Evolutionary conservation across 2,797 vertebrate species (phyloP), one percentile per base, ranked within the genome.

Genomic region (Onychomys arenicola): DNA sequence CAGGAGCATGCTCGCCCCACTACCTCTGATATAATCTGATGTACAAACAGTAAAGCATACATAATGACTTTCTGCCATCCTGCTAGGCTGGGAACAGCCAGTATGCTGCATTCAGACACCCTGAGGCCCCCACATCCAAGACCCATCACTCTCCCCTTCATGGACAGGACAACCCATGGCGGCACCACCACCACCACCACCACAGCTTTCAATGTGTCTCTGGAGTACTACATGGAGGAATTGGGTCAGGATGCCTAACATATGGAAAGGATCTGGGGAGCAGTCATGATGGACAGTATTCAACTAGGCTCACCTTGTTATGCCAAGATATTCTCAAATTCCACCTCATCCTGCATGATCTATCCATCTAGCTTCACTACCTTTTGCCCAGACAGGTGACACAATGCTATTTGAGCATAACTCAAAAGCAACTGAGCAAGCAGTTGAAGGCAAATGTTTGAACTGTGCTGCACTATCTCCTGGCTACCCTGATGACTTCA

Each of bases 21-120:
- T 19, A 75, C 89, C 49, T 91, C 86, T 37, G 91, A 89, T 23
- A 67, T n/a, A 32, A 94, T 92, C 86, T 87, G 95, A 65, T 69
- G 71, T 6, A 52, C 82, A 96, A 89, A 92, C 19, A 25, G 0
- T 0, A 14, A 67, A 55, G 40, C 4, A 3, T 40, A 52, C 63
- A 32, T 52, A 75, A 32, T 8, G 32, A 75, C 37, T 93, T 49
- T 49, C 49, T 40, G 16, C 73, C 90, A 55, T 46, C 23, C 77
- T 27, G 52, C 32, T 13, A 52, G 27, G 40, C 83, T 59, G 19
- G 59, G 16, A 52, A 61, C 34, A 23, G 65, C 61, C 37, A 14
- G 77, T 49, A 86, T 3, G 16, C 17, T 34, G 34, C 4, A 3
- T 77, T 85, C 34, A 2, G 91, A 27, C 12, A 80, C n/a, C 32